phyloP scores from a whole-genome alignment of 2,113 vertebrate species.

The western clawed frog (Xenopus tropicalis) region UCB_Xtro_10.0 CM004447.2:19256501-19257000 shows the following conservation, averaged over 20 bases:
- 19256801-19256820: constrained; percentile 72
- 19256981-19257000: constrained; percentile 88
- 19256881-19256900: constrained; percentile 98
- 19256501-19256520: too few species aligned
- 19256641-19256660: neutral
- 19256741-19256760: constrained; percentile 89
- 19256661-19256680: neutral
- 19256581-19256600: neutral
- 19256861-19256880: constrained; percentile 97
- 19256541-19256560: neutral
- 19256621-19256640: neutral
- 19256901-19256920: constrained; percentile 96
- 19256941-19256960: constrained; percentile 80
- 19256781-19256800: constrained; percentile 71
- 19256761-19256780: constrained; percentile 80
- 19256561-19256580: neutral
- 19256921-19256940: constrained; percentile 90
- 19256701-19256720: constrained; percentile 56
- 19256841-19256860: constrained; percentile 91
- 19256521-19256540: too few species aligned
- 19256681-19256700: constrained; percentile 2
- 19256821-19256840: constrained; percentile 92
- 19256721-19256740: constrained; percentile 77
- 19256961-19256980: constrained; percentile 95
- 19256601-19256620: neutral